Base-by-base conservation (phyloP, 1,140 invertebrate genomes). In the Melitaea cinxia region DNA sequence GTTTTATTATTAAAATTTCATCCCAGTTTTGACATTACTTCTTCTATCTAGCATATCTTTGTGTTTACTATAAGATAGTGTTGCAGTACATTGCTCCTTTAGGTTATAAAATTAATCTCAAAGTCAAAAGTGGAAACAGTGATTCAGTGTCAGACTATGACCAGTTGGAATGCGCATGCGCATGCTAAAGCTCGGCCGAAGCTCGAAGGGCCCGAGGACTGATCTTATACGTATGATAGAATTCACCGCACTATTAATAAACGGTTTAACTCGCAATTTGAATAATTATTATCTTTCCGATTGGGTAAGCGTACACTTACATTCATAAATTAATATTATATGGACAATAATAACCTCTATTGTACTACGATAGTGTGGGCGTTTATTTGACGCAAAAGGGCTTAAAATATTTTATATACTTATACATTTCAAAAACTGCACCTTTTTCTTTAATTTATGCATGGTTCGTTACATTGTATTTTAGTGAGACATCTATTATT, bases 221-320 rank as follows among this genome's bases (percentile, higher is more conserved):
- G 57, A 69, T 68, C 35, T 52, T 70, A 53, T 65, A 69, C 59
- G 65, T 65, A 56, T 65, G 53, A 68, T 68, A 74, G 61, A 71
- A 70, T 73, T 66, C 65, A 59, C 80, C 77, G 75, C 75, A 72
- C 67, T 72, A 64, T 70, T 83, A 81, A 82, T 83, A 77, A 80
- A 60, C 70, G 68, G 73, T 72, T 75, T 64, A 68, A 72, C 63
- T 78, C 57, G 75, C 73, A 66, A 75, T 78, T 78, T 75, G 70
- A 78, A 78, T 78, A 73, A 71, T 75, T 78, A 78, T 67, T 71
- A 65, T 63, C 64, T 78, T 70, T 69, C 70, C 60, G 62, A 75
- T 66, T 68, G 56, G 57, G 24, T 66, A 67, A 67, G 61, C 65
- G 62, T 57, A 56, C 59, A 59, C 64, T 47, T 63, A 60, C 50